Evolutionary conservation across 2,113 vertebrate species (phyloP).

Genomic region (Dipodomys spectabilis): DNA sequence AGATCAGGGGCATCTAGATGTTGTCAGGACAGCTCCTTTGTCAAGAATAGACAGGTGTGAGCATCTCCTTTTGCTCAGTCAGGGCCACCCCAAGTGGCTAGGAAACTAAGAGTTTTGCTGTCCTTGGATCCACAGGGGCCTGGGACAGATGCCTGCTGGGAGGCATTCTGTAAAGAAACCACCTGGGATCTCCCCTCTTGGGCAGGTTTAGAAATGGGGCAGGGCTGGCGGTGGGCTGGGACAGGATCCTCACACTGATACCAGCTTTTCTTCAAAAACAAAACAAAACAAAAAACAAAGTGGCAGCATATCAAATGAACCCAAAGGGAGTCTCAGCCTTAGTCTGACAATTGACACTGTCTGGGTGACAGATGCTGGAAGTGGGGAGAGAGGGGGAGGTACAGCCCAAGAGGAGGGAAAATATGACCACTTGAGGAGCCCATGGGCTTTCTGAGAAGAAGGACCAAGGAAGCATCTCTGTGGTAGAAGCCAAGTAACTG

Average conservation of each 20-base stretch:
- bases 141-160: neutral
- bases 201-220: neutral
- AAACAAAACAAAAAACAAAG: conserved; percentile 5
- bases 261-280: conserved; percentile 38
- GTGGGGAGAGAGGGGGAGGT: neutral
- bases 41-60: neutral
- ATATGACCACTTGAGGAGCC: neutral
- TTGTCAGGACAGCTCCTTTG: neutral
- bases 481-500: neutral
- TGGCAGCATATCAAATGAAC: conserved; percentile 12
- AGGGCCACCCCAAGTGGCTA: neutral
- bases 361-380: conserved; percentile 4
- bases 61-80: neutral
- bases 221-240: neutral
- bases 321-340: neutral
- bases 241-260: neutral
- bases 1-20: neutral
- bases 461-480: neutral
- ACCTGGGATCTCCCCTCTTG: neutral
- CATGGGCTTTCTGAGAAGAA: neutral
- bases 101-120: neutral
- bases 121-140: neutral
- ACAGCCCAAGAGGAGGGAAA: too few species aligned
- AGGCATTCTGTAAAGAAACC: neutral
- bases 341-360: conserved; percentile 11